These are phyloP conservation scores for Cephus rjabovi DNA, from an alignment of 2,888 invertebrate genomes.

Conservation along the genomic window DNA sequence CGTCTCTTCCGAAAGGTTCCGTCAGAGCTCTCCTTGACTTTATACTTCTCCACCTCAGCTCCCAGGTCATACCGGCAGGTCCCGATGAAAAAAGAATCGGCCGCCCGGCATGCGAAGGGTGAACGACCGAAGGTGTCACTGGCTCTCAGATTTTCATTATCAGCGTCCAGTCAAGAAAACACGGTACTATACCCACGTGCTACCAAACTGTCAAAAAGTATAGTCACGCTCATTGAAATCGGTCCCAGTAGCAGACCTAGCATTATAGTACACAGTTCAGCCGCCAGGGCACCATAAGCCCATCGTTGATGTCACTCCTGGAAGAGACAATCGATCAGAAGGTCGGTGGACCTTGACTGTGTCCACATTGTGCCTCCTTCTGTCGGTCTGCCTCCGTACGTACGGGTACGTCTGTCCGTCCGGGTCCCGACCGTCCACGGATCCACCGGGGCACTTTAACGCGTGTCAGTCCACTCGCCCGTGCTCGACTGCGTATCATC, in stretches of 20 bases:
- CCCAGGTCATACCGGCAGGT: no score
- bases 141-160: no score
- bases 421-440: slow-evolving; percentile 19
- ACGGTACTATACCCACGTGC: background rate
- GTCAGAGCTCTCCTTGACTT: no score
- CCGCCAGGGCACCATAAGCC: background rate
- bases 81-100: no score
- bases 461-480: slow-evolving; percentile 28
- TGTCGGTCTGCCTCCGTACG: slow-evolving; percentile 10
- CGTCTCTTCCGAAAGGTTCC: no score
- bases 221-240: background rate
- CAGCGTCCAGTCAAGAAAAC: background rate
- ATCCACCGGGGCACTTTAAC: slow-evolving; percentile 9
- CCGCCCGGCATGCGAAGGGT: no score
- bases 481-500: slow-evolving; percentile 31
- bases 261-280: background rate
- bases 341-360: slow-evolving; percentile 64
- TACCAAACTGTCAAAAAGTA: background rate
- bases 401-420: background rate
- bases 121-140: no score
- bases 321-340: slow-evolving; percentile 64
- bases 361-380: slow-evolving; percentile 63
- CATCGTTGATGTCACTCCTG: slow-evolving; percentile 43
- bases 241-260: background rate
- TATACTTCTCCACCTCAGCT: no score